Evolutionary conservation across 2,888 invertebrate species (phyloP), one percentile per base, ranked within the genome.

Genomic region (Anthophora plumipes): DNA sequence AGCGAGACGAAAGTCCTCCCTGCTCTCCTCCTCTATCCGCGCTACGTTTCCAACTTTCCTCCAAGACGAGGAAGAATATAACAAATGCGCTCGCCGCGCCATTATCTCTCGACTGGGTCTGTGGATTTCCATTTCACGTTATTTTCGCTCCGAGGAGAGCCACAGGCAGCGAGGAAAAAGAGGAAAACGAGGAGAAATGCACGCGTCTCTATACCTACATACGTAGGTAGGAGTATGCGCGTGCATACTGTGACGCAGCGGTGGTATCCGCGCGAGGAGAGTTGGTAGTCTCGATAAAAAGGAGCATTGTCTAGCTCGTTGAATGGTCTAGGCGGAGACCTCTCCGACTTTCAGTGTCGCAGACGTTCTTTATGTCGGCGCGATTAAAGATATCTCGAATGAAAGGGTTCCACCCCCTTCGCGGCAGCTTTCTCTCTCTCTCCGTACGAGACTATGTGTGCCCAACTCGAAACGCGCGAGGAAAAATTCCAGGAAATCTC

Each of bases 301-400:
- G 22, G 9, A 25, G 55, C 31, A 60, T 60, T 72, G 72, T 82
- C 77, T 77, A 69, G 41, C 39, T 25, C 17, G 64, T 25, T 77
- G 80, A 84, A 82, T 74, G 80, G 59, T 17, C 55, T 52, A 43
- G 20, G 57, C 25, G 25, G 67, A 52, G 63, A 74, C 74, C 79
- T 55, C 59, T 25, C 69, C 50, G 80, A 60, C 73, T 77, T 71
- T 68, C 80, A 71, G 72, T 66, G 61, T 67, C 76, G 69, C 61
- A 69, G 80, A 75, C 77, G 64, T 48, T 71, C 83, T 80, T 83
- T 77, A 77, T 54, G 76, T 67, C 76, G 80, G 77, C 73, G 70
- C 81, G 84, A 81, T 84, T 81, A 81, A 77, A 83, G 84, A 83
- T 83, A 84, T 76, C 83, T 25, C 46, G 70, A 31, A 67, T 78